phyloP scores from a whole-genome alignment of 2,113 vertebrate species.

The Machaerirhynchus nigripectus region DNA sequence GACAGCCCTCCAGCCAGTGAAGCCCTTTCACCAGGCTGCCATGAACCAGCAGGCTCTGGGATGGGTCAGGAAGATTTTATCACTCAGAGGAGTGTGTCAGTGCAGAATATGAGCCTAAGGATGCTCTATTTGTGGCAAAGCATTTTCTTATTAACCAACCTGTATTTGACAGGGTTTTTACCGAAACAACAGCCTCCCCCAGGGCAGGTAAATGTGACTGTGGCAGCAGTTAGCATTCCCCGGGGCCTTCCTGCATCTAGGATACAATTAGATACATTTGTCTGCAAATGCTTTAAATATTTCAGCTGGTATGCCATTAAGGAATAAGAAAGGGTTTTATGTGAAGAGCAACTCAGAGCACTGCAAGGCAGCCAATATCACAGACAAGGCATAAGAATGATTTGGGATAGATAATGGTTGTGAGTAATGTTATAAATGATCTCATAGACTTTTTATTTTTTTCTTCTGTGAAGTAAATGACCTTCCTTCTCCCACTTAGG shows the following conservation, averaged over 20 bases:
- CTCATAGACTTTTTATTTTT: conserved; percentile 43
- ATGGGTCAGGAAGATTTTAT: neutral
- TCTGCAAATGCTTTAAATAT: conserved; percentile 66
- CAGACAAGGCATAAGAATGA: conserved; percentile 57
- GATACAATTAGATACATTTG: conserved; percentile 54
- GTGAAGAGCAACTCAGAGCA: conserved; percentile 36
- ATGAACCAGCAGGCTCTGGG: fast-evolving
- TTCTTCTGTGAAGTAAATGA: conserved; percentile 50
- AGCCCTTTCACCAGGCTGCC: neutral
- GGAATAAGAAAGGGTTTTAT: conserved; percentile 49
- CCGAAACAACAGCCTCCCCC: conserved; percentile 24
- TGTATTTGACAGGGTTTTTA: conserved; percentile 12
- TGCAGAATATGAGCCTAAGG: neutral
- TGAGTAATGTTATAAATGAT: conserved; percentile 68
- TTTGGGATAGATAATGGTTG: conserved; percentile 62
- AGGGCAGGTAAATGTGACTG: conserved; percentile 50
- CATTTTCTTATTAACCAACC: conserved; percentile 34
- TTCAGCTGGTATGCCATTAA: conserved; percentile 62
- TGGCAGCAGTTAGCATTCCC: conserved; percentile 13
- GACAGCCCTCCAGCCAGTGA: neutral
- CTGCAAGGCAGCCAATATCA: conserved; percentile 52
- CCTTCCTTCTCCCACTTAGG: conserved; percentile 44
- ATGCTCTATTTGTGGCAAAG: neutral
- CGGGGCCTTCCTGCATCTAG: neutral
- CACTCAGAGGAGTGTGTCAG: neutral